A percentile compares a stretch with the other conserved stretches of the same genome.
Conservation (phyloP, 2,888 invertebrate genomes). For the Seira sanloemensis region DNA sequence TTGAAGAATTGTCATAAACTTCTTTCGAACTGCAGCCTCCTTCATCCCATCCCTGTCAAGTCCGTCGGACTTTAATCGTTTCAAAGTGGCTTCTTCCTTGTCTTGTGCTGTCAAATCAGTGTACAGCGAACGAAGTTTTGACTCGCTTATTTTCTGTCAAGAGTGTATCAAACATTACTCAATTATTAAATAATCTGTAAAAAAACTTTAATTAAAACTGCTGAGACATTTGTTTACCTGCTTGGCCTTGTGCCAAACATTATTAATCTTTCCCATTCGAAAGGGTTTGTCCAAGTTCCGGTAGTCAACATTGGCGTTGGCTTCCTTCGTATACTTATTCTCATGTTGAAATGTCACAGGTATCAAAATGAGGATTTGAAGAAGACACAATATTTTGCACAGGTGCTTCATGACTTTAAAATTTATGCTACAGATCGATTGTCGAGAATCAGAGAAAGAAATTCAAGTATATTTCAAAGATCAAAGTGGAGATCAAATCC, state of each 20-base stretch:
- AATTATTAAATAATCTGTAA: too few relatives aligned
- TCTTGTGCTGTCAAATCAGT: conserved; percentile 94
- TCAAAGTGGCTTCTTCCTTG: conserved; percentile 91
- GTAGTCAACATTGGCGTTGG: conserved; percentile 78
- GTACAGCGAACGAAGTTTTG: conserved; percentile 89
- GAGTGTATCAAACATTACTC: too few relatives aligned
- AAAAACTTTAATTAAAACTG: not conserved
- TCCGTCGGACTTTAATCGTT: conserved; percentile 87
- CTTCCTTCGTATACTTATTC: conserved; percentile 71
- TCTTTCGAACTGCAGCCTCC: conserved; percentile 87
- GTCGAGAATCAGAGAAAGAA: too few relatives aligned
- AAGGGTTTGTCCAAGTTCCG: conserved; percentile 88
- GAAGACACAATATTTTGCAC: not conserved
- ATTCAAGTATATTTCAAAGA: too few relatives aligned
- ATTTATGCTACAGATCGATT: not conserved
- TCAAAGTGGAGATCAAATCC: too few relatives aligned
- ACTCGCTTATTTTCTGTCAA: conserved; percentile 88
- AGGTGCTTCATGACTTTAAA: not conserved
- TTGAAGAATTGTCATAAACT: conserved; percentile 87
- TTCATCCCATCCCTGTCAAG: conserved; percentile 91
- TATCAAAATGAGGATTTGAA: not conserved
- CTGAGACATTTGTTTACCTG: conserved; percentile 80
- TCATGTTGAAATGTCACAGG: conserved; percentile 42
- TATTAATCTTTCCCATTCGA: conserved; percentile 92
- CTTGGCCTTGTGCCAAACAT: conserved; percentile 93